Conservation (phyloP, 1,140 invertebrate species). For the Pissodes strobi region DNA sequence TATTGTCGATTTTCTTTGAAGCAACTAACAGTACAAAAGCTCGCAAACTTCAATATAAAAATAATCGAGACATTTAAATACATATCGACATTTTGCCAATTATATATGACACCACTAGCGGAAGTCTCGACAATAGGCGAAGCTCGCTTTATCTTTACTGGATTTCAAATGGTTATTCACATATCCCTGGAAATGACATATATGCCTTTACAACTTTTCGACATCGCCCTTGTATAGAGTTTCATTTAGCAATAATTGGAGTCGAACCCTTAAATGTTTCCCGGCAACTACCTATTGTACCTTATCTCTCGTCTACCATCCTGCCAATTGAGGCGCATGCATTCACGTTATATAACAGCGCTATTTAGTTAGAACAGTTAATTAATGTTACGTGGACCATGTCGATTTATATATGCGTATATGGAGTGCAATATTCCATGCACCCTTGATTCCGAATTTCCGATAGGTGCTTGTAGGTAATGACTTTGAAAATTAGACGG, state of each 20-base stretch:
- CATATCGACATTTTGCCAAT: no score
- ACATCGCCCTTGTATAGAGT: constrained; percentile 19
- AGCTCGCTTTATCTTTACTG: no score
- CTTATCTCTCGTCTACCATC: constrained; percentile 37
- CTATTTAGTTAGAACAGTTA: constrained; percentile 40
- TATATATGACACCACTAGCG: no score
- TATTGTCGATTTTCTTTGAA: no score
- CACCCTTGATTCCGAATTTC: constrained; percentile 33
- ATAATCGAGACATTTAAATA: no score
- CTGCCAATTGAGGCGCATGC: constrained; percentile 36
- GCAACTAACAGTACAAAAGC: no score
- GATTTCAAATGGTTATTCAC: neutral
- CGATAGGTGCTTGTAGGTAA: constrained; percentile 32
- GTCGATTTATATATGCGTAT: constrained; percentile 26
- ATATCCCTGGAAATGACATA: constrained; percentile 20
- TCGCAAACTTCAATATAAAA: no score
- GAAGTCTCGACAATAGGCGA: no score
- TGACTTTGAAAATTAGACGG: constrained; percentile 28
- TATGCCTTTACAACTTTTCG: constrained; percentile 28
- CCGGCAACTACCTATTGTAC: constrained; percentile 34
- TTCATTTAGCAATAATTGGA: constrained; percentile 34
- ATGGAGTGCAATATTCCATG: constrained; percentile 34
- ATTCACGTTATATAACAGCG: constrained; percentile 33
- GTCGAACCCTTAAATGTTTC: constrained; percentile 36
- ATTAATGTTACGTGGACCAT: constrained; percentile 39